These are phyloP conservation scores for Bimastos eiseni DNA, from an alignment of 2,888 invertebrate species.

Conservation along the genomic window DNA sequence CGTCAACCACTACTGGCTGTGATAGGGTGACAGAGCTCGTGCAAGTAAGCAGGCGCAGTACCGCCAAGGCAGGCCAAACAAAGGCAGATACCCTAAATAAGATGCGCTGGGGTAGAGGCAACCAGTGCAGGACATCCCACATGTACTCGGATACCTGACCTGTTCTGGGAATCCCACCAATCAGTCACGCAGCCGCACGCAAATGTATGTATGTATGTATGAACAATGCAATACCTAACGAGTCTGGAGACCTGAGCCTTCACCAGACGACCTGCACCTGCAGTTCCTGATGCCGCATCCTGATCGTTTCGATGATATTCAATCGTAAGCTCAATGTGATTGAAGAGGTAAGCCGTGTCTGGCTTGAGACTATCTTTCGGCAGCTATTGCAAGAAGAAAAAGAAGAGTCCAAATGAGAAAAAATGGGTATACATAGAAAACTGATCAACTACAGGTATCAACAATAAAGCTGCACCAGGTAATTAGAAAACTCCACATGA, in stretches of 20 bases:
- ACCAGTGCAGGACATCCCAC: no score
- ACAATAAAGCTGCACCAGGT: not conserved
- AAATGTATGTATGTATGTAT: not conserved
- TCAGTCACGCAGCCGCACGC: no score
- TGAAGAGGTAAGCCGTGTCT: conserved; percentile 87
- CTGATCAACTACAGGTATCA: not conserved
- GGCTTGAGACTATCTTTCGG: conserved; percentile 47
- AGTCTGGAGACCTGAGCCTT: conserved; percentile 59
- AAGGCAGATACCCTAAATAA: no score
- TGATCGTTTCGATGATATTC: conserved; percentile 82
- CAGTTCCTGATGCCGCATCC: conserved; percentile 86
- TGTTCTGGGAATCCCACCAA: no score
- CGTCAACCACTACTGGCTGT: no score
- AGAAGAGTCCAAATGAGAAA: not conserved
- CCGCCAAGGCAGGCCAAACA: no score
- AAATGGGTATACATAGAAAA: not conserved
- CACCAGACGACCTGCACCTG: conserved; percentile 76
- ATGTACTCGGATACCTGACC: no score
- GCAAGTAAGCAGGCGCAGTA: no score
- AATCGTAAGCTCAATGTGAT: conserved; percentile 91
- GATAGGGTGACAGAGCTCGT: no score
- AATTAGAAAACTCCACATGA: not conserved
- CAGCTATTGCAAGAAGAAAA: conserved; percentile 1
- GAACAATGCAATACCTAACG: not conserved
- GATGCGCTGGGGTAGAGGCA: no score